A percentile compares a stretch with the other conserved stretches of the same genome.
Conservation (phyloP, 2,797 vertebrate species). For the Gymnothorax reevesii region DNA sequence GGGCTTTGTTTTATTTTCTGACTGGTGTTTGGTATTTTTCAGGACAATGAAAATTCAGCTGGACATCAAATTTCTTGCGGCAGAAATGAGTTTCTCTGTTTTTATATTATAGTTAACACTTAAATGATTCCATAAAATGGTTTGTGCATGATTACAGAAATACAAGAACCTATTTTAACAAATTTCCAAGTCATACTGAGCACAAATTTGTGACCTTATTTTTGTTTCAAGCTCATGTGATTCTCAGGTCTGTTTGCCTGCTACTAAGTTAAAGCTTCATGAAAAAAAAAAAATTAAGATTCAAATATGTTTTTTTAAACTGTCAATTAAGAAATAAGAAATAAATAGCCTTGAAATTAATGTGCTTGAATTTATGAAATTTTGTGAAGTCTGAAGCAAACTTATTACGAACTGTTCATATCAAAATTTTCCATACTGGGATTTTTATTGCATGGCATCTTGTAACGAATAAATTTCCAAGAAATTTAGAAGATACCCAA, state of each 20-base stretch:
- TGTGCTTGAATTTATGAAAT: neutral
- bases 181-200: neutral
- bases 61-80: neutral
- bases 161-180: neutral
- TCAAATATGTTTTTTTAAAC: neutral
- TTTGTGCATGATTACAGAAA: neutral
- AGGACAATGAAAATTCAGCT: neutral
- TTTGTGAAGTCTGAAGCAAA: neutral
- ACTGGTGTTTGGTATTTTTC: neutral
- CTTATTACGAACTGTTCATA: neutral
- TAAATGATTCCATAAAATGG: neutral
- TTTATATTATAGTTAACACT: neutral
- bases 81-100: neutral
- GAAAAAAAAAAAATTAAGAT: neutral
- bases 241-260: neutral
- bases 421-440: neutral
- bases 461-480: neutral
- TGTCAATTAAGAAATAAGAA: neutral
- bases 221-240: neutral
- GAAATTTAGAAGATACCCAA: slow-evolving; percentile 48
- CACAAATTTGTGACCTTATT: neutral
- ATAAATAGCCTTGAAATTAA: neutral
- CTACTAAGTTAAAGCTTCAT: neutral
- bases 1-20: neutral
- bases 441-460: neutral